Base-by-base conservation (phyloP, 2,888 invertebrate genomes). In the Scaeva pyrastri region DNA sequence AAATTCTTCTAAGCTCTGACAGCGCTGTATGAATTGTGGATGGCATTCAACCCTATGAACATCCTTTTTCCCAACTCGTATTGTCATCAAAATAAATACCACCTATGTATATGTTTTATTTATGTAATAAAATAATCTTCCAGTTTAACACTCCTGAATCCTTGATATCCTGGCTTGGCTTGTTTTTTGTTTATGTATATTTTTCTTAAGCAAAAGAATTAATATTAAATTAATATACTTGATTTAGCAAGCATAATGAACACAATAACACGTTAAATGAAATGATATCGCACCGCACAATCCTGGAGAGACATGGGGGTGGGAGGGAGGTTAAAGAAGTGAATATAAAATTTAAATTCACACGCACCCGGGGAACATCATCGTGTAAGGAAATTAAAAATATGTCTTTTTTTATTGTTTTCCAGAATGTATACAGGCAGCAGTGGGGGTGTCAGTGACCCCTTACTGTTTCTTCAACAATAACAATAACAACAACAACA, bases 151-250 rank as follows among this genome's bases (percentile, higher is more conserved):
- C 52, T 7, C 52, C 52, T 8, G n/a, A 1, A n/a, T 8, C 14
- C 14, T 52, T 23, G 0, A n/a, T 14, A 52, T 52, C n/a, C n/a
- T 11, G 2, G 8, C 23, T 1, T 8, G 2, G 31, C 6, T 31
- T n/a, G n/a, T n/a, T n/a, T n/a, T 31, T 31, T 31, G 6, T 31
- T 31, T 31, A 31, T 31, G 8, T n/a, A n/a, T n/a, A n/a, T 11
- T 7, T 52, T 23, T 55, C 16, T 12, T 10, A 68, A 52, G 50
- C 41, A 64, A 26, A 48, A 11, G 74, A 48, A 79, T 79, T 70
- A 83, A 74, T 70, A 64, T 78, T 78, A 50, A 83, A 83, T 78
- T 78, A 78, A 78, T 84, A 84, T 71, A 68, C 78, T 78, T 77
- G 78, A 84, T 79, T 74, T 74, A 56, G 73, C 73, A 36, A 74